Evolutionary conservation across 1,140 invertebrate species (phyloP).

Genomic region (Caerostris darwini): DNA sequence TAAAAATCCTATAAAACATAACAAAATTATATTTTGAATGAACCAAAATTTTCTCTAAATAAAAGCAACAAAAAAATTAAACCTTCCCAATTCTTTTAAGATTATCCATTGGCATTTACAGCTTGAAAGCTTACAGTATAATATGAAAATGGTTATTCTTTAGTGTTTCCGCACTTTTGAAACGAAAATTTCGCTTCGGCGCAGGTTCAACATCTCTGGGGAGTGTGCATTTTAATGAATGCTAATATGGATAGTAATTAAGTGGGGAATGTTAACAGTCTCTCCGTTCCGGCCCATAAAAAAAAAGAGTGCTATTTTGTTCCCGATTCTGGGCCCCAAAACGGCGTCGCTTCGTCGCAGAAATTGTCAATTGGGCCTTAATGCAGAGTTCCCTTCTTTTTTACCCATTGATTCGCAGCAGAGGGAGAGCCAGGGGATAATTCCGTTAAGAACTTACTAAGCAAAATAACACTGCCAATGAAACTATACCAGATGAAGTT

Average conservation of each 20-base stretch:
- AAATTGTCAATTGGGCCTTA: slow-evolving; percentile 23
- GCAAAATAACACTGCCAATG: background rate
- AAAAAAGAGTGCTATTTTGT: slow-evolving; percentile 2
- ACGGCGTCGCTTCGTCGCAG: background rate
- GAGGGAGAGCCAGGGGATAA: background rate
- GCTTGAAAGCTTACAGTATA: too few species aligned
- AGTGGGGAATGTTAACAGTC: background rate
- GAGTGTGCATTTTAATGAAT: background rate
- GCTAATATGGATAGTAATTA: background rate
- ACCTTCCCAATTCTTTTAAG: too few species aligned
- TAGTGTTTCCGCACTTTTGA: background rate
- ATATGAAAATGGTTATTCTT: too few species aligned
- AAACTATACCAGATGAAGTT: too few species aligned
- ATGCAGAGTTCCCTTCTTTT: background rate
- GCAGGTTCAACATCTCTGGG: background rate
- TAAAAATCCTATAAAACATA: too few species aligned
- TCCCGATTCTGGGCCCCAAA: background rate
- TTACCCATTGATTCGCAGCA: slow-evolving; percentile 1
- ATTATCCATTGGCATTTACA: too few species aligned
- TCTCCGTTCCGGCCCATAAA: background rate
- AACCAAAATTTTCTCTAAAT: too few species aligned
- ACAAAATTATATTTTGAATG: too few species aligned
- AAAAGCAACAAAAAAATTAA: too few species aligned
- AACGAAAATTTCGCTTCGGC: background rate
- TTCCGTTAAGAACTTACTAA: background rate